phyloP scores from a whole-genome alignment of 2,888 invertebrate genomes.

The Caenorhabditis doughertyi region DNA sequence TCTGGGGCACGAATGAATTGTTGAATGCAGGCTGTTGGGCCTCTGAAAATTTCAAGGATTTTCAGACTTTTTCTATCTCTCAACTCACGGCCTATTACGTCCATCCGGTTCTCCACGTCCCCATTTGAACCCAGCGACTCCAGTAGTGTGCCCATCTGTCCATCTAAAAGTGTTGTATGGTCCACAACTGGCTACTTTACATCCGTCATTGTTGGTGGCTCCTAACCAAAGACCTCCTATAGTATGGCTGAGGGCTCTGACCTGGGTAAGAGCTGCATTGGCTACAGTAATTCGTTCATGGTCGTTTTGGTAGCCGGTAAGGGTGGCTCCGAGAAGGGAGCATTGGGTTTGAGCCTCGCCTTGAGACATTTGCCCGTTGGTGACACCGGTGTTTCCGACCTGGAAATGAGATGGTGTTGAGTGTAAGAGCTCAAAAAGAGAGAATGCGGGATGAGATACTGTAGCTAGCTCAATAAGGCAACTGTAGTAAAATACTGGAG shows the following conservation, averaged over 20 bases:
- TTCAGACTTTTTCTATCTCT: too few species aligned
- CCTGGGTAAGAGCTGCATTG: neutral
- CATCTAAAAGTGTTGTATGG: constrained; percentile 1
- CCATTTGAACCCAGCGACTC: constrained; percentile 1
- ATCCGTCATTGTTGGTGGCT: neutral
- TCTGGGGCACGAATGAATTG: neutral
- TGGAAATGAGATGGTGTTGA: too few species aligned
- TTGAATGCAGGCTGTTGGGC: neutral
- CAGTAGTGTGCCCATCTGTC: constrained; percentile 20
- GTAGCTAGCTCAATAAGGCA: too few species aligned
- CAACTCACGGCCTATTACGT: neutral
- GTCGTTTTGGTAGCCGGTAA: neutral
- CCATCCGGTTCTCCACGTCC: constrained; percentile 1
- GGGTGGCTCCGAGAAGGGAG: neutral
- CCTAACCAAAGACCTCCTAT: constrained; percentile 6
- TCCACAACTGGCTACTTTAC: constrained; percentile 3
- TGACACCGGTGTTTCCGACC: neutral
- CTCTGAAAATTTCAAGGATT: neutral
- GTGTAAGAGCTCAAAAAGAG: too few species aligned
- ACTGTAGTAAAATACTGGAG: too few species aligned
- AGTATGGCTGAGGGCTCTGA: neutral
- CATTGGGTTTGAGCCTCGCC: neutral
- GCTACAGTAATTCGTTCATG: constrained; percentile 1
- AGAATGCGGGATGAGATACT: too few species aligned
- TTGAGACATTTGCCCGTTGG: neutral